phyloP scores from a whole-genome alignment of 2,888 invertebrate genomes.

The Urechis unicinctus region DNA sequence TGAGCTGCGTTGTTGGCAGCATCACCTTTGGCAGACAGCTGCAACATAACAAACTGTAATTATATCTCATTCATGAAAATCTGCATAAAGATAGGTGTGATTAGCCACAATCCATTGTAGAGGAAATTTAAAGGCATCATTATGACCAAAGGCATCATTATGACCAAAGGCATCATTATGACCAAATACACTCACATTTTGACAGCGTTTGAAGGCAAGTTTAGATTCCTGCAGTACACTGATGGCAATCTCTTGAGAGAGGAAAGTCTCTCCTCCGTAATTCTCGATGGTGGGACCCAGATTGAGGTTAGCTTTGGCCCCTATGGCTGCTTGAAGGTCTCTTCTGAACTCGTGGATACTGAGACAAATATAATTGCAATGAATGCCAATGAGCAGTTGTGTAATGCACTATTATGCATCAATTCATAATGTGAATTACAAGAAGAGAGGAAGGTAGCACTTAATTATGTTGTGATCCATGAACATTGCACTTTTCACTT shows the following conservation, averaged over 20 bases:
- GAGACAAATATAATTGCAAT: no score
- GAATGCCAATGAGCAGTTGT: no score
- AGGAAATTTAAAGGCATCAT: no score
- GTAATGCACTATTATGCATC: neutral
- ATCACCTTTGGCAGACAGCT: conserved; percentile 75
- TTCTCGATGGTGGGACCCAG: conserved; percentile 76
- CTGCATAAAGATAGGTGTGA: no score
- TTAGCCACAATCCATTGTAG: no score
- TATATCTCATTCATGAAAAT: neutral
- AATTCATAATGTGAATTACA: neutral
- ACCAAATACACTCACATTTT: conserved; percentile 64
- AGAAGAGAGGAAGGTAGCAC: no score
- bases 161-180: no score
- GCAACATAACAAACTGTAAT: conserved; percentile 23
- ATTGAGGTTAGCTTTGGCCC: conserved; percentile 73
- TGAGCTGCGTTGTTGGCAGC: conserved; percentile 68
- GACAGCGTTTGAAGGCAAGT: conserved; percentile 81
- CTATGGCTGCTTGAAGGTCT: conserved; percentile 88
- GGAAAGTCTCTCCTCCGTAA: conserved; percentile 82
- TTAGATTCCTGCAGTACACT: conserved; percentile 84
- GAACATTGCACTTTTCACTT: neutral
- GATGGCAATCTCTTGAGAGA: conserved; percentile 89
- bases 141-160: no score
- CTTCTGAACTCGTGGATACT: conserved; percentile 86
- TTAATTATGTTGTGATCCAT: no score